Percentiles rank a stretch among this genome's conserved stretches.
These are phyloP conservation scores for Nemotelus pantherinus DNA, from an alignment of 2,888 invertebrate species.

Conservation along the genomic window DNA sequence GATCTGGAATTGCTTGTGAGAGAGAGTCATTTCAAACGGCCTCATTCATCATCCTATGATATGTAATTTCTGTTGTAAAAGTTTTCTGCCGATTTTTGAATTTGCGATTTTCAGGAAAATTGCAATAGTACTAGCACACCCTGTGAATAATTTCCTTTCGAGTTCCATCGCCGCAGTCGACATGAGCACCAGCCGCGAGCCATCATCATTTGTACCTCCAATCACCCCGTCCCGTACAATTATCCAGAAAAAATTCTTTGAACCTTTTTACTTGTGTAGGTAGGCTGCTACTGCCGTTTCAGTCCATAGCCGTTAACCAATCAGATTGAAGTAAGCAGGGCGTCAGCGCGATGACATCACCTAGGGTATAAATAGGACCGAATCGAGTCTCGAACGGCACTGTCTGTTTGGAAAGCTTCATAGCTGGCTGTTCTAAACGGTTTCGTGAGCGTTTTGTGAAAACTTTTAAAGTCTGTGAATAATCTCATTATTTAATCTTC, in stretches of 20 bases:
- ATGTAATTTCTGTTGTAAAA: too few species aligned
- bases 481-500: conserved; percentile 31
- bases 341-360: conserved; percentile 66
- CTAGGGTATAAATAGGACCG: conserved; percentile 69
- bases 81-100: too few species aligned
- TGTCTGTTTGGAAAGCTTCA: conserved; percentile 77
- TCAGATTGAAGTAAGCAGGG: conserved; percentile 37
- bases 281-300: neutral
- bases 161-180: too few species aligned
- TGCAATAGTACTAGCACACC: too few species aligned
- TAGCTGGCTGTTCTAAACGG: conserved; percentile 73
- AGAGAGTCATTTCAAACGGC: too few species aligned
- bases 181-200: too few species aligned
- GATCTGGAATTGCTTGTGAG: too few species aligned
- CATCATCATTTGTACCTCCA: too few species aligned
- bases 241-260: neutral
- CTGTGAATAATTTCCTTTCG: too few species aligned
- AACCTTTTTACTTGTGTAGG: conserved; percentile 11
- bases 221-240: too few species aligned
- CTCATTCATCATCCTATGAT: too few species aligned
- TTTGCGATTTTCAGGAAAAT: too few species aligned
- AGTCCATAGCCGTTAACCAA: neutral
- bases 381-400: conserved; percentile 66
- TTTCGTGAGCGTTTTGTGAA: conserved; percentile 49
- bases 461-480: conserved; percentile 47